Evolutionary conservation across 2,888 invertebrate species (phyloP), one percentile per base, ranked within the genome.

Genomic region (Napeogenes inachia): DNA sequence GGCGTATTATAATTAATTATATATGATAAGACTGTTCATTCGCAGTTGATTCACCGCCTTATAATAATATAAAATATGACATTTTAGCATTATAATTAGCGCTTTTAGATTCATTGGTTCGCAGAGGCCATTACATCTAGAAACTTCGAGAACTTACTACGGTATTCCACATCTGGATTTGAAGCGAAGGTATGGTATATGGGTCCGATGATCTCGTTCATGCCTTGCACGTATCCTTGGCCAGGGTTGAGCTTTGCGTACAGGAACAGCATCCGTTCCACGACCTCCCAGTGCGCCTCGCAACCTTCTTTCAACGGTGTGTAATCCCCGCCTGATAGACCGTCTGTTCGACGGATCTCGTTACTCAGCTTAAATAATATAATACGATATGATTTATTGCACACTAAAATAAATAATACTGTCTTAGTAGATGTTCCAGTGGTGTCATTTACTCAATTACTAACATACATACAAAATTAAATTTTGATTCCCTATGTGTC

Each of bases 191-290:
- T 95, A 85, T 98, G 98, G 88, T 99, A 99, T 75, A 99, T 97
- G 6, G 99, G 99, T 0, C 99, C 99, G 54, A 99, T 95, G 73
- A 99, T 98, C 88, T 99, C 99, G 89, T 99, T 99, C 99, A 99
- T 99, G 60, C 99, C 99, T 89, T 99, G 97, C 0, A 97, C 97
- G 79, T 97, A 97, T 12, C 98, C 95, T 80, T 99, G 98, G 0
- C 99, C 99, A 0, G 99, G 98, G 91, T 99, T 99, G 13, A 99
- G 92, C 89, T 99, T 99, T 0, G 98, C 98, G 82, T 99, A 99
- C 0, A 99, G 92, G 87, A 99, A 99, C 63, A 99, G 91, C 82
- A 99, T 97, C 65, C 99, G 92, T 81, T 99, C 98, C 0, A 98
- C 96, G 4, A 99, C 98, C 88, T 99, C 99, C 99, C 99, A 99